Base-by-base conservation (phyloP, 2,113 vertebrate species). In the Hemicordylus capensis region DNA sequence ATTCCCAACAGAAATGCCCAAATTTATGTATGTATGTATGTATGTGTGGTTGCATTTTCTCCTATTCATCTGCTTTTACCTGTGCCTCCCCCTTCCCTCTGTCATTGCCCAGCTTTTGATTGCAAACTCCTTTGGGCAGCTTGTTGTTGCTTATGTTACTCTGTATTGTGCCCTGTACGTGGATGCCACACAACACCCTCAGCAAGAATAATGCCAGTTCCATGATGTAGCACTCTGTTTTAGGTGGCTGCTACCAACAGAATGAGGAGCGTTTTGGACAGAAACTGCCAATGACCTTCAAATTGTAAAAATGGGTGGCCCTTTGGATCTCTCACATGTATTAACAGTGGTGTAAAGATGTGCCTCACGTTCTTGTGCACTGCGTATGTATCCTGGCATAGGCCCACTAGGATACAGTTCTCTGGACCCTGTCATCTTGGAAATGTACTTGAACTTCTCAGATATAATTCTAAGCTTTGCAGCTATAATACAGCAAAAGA, bases 401-500 rank as follows among this genome's bases (percentile, higher is more conserved):
- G 44, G 19, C 11, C 51, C 63, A 66, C 61, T 67, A 44, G 12
- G 75, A 24, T 37, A 8, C 4, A 48, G 7, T 34, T 28, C 3
- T 67, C n/a, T 67, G 20, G 22, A 39, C 56, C 26, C 3, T 56
- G 19, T 24, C 20, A 70, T 70, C 39, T 70, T 70, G 39, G 39
- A 70, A 80, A 44, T 26, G 69, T 73, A 51, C 58, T 85, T 42
- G 69, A 76, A 51, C 58, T 85, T 42, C 76, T 11, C 48, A 85
- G 0, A 48, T 15, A 28, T 89, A 89, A 84, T 78, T 84, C 0
- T 0, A 54, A 81, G 64, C 12, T 84, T 44, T 0, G 1, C 26
- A 46, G 74, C 42, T 85, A 63, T 79, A 85, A 81, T 83, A 85
- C 26, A 37, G 10, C 10, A 39, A 73, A 31, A 58, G 54, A 74